Base-by-base conservation (phyloP, 2,797 vertebrate species). In the Champsocephalus gunnari region DNA sequence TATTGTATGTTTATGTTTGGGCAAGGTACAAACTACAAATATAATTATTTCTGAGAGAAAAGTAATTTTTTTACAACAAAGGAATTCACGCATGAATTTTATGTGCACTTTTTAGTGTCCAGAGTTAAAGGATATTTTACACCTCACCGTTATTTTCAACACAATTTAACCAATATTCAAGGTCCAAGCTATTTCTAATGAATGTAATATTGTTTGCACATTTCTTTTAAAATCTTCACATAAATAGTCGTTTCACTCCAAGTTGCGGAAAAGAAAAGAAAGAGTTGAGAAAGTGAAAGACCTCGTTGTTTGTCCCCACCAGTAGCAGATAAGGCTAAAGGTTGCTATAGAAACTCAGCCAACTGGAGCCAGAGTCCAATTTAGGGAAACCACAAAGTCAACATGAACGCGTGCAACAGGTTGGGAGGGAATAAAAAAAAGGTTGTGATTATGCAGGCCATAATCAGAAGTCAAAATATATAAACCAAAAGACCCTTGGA, bases 381-480 rank as follows among this genome's bases (percentile, higher is more conserved):
- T 97, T 96, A 94, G 95, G 89, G 95, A 91, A 98, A 97, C 97
- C 97, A 96, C 97, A 98, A 97, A 96, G 97, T 98, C 96, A 98
- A 98, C 97, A 97, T 45, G 65, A 84, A 93, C 92, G 94, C 95
- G 96, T 96, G 96, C 95, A 95, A 96, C 49, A 81, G 83, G 87
- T 84, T 83, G 85, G 84, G 84, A 71, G 95, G 95, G 87, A 86
- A 70, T 70, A 34, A 66, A 83, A 94, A 95, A 94, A 93, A 11
- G 93, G 93, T 94, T 93, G 95, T 96, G 96, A 97, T 96, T 96
- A 94, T 89, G 94, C 92, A 85, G 94, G 92, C 92, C 91, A 93
- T 90, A 94, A 95, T 96, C 92, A 96, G 95, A 95, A 96, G 95
- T 96, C 94, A 95, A 92, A 94, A 94, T 94, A 95, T 95, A 91